phyloP scores from a whole-genome alignment of 35 echinoderm and acorn worm genomes.

The Lytechinus pictus region DNA sequence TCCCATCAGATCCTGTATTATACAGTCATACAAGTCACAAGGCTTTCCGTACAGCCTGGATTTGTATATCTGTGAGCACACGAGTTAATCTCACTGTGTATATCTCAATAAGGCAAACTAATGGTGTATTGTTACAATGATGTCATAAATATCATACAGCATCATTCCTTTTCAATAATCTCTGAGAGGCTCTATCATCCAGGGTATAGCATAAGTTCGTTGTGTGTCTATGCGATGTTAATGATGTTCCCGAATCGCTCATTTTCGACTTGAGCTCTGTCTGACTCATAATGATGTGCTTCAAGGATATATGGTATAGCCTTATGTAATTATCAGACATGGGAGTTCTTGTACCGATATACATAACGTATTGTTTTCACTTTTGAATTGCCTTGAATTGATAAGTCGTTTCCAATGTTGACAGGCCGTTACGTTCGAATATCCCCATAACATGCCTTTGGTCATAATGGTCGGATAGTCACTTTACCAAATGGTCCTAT shows the following conservation, averaged over 20 bases:
- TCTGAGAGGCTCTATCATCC: not conserved
- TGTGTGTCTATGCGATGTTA: not conserved
- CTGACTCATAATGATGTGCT: not conserved
- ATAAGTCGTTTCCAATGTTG: too few relatives aligned
- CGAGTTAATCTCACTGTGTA: not conserved
- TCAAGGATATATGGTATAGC: not conserved
- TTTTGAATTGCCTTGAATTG: too few relatives aligned
- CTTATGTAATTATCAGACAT: too few relatives aligned
- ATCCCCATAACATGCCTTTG: too few relatives aligned
- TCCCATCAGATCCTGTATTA: not conserved
- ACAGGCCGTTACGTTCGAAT: too few relatives aligned
- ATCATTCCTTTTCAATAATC: not conserved
- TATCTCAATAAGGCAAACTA: not conserved
- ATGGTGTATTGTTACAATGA: not conserved
- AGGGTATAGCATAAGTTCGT: not conserved
- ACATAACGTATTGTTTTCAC: too few relatives aligned
- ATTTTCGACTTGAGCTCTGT: not conserved
- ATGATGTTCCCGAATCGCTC: not conserved
- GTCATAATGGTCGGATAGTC: too few relatives aligned
- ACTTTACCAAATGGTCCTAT: too few relatives aligned
- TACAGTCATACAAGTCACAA: not conserved
- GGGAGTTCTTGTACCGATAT: too few relatives aligned
- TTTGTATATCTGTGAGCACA: not conserved
- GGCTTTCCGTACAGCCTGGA: not conserved
- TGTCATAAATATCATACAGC: not conserved